Base-by-base conservation (phyloP, 2,797 vertebrate species). In the Rhynchotus rufescens region DNA sequence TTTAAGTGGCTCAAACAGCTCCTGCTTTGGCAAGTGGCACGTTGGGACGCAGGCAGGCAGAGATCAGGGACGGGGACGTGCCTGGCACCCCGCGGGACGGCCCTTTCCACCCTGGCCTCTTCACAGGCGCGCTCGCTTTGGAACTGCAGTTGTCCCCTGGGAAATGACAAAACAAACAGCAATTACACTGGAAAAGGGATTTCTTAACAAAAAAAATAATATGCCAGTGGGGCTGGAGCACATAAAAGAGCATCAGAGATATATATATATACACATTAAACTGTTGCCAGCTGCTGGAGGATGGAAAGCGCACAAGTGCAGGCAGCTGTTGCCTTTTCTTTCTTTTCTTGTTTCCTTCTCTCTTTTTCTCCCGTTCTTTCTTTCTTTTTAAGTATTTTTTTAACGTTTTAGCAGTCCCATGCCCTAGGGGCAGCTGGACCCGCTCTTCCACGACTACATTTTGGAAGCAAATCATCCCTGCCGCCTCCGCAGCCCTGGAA, bases 101-200 rank as follows among this genome's bases (percentile, higher is more conserved):
- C 17, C 16, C 17, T 54, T 54, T 54, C 52, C 52, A 6, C 16
- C 16, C 12, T 7, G 15, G 3, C 0, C 38, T 80, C 81, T 91
- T 92, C 91, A 95, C 90, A 93, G 88, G 69, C 76, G 3, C 56
- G 92, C 79, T 62, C 80, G 77, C 19, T 92, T 95, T 84, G 77
- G 91, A 96, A 59, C 80, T 90, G 90, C 94, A 95, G 94, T 92
- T 93, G 92, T 95, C 94, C 94, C 84, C 91, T 89, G 95, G 95
- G 94, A 95, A 92, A 96, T 92, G 89, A 89, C 92, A 96, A 96
- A 95, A 93, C 88, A 96, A 97, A 96, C 82, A 91, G 89, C 92
- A 95, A 95, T 96, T 97, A 95, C 86, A 32, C 57, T 90, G 92
- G 61, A 84, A 92, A 95, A 91, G 49, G 52, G 80, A 20, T 74